Percentiles rank a stretch among this genome's conserved stretches.
Conservation (phyloP, 53 echinoderm and acorn worm genomes). For the Echinometra lucunter region DNA sequence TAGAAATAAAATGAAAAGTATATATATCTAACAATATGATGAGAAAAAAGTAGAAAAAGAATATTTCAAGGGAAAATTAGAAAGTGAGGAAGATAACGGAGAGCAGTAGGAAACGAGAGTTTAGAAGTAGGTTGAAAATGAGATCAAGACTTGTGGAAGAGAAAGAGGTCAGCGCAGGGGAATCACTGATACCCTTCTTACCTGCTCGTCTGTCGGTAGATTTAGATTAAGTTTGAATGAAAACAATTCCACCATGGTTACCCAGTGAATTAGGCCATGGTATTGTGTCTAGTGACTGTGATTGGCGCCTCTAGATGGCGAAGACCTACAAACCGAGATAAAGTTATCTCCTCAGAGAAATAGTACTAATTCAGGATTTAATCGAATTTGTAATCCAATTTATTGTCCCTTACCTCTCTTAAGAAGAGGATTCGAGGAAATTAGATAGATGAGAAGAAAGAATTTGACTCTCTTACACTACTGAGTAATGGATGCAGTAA, state of each 20-base stretch:
- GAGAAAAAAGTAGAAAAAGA: too few relatives aligned
- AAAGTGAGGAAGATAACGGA: not conserved
- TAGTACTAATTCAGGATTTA: slow-evolving; percentile 47
- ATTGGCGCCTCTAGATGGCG: not conserved
- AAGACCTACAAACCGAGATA: slow-evolving; percentile 60
- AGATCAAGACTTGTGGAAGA: not conserved
- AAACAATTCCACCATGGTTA: slow-evolving; percentile 52
- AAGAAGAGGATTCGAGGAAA: not conserved
- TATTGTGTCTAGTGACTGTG: slow-evolving; percentile 28
- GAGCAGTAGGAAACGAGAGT: not conserved
- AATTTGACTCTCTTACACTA: slow-evolving; percentile 2
- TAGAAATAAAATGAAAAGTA: too few relatives aligned
- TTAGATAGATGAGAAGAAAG: not conserved
- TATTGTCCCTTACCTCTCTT: slow-evolving; percentile 33
- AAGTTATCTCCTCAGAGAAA: slow-evolving; percentile 47
- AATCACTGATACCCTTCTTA: not conserved
- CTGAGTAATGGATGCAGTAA: not conserved
- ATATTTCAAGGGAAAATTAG: not conserved
- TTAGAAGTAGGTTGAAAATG: not conserved
- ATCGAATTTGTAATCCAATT: slow-evolving; percentile 57
- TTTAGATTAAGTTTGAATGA: slow-evolving; percentile 55
- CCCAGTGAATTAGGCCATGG: slow-evolving; percentile 58
- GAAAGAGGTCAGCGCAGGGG: slow-evolving; percentile 11
- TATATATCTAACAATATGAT: too few relatives aligned
- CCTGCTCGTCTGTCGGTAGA: slow-evolving; percentile 29